Conservation (phyloP, 2,113 vertebrate species). For the Phalacrocorax carbo region DNA sequence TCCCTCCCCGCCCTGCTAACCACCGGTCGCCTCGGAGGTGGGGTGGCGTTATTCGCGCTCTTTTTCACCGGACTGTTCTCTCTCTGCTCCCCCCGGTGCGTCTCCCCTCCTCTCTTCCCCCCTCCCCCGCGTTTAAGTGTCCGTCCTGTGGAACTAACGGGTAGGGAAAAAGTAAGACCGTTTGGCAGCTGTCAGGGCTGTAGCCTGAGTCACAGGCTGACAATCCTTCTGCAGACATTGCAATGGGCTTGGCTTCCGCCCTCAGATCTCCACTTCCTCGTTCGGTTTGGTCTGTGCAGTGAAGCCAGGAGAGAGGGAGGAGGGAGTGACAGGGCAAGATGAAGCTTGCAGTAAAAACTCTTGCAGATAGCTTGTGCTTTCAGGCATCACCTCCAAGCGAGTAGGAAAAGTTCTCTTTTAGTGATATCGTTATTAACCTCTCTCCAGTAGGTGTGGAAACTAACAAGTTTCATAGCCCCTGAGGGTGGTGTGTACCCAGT, state of each 20-base stretch:
- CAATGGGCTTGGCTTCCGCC: constrained; percentile 70
- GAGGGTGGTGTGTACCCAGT: neutral
- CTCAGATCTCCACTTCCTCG: constrained; percentile 72
- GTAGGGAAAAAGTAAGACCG: neutral
- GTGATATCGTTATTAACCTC: neutral
- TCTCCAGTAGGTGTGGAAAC: neutral
- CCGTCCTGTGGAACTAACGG: constrained; percentile 49
- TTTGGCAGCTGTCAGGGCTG: constrained; percentile 74
- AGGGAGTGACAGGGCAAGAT: constrained; percentile 56
- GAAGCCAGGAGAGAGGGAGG: constrained; percentile 26
- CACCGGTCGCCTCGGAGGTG: neutral
- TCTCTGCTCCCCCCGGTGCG: too few relatives aligned
- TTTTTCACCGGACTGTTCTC: neutral
- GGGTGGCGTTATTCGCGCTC: neutral
- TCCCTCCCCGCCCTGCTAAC: neutral
- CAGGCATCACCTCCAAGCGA: neutral
- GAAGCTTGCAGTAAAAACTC: constrained; percentile 31
- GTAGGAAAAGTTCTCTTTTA: neutral
- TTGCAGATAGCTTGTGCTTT: neutral
- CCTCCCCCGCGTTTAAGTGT: neutral
- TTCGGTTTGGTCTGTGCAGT: neutral
- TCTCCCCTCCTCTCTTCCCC: too few relatives aligned
- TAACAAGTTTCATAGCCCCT: neutral
- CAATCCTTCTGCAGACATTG: constrained; percentile 55
- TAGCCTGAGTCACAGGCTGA: constrained; percentile 70